These are phyloP conservation scores for Helicoverpa zea DNA, from an alignment of 1,140 invertebrate genomes.

Conservation along the genomic window DNA sequence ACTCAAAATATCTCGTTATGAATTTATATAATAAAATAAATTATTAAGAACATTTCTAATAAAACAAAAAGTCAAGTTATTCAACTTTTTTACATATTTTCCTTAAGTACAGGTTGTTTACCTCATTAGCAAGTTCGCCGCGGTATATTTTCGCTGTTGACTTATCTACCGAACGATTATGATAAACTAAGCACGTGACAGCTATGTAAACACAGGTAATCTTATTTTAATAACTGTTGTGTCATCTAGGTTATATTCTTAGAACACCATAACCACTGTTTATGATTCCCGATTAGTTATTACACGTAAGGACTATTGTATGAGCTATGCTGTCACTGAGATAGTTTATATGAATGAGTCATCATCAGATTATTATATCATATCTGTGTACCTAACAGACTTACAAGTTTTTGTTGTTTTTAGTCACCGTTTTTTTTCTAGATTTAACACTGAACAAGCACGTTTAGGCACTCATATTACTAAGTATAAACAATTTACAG, in stretches of 20 bases:
- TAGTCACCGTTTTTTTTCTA: background rate
- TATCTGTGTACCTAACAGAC: too few relatives aligned
- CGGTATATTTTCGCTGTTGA: background rate
- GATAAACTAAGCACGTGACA: conserved; percentile 18
- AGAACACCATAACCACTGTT: background rate
- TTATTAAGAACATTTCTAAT: too few relatives aligned
- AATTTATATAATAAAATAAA: background rate
- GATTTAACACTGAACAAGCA: background rate
- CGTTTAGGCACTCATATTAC: background rate
- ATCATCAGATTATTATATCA: too few relatives aligned
- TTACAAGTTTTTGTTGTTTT: too few relatives aligned
- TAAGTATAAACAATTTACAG: background rate
- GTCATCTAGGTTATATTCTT: background rate
- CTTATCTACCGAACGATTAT: conserved; percentile 20
- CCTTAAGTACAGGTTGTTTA: background rate
- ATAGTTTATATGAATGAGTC: too few relatives aligned
- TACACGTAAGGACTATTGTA: background rate
- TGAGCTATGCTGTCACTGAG: background rate
- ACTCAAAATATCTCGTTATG: background rate
- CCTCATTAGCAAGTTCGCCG: background rate
- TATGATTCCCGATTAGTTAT: background rate
- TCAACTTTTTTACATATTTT: background rate
- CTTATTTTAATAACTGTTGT: background rate
- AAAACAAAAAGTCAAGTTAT: too few relatives aligned
- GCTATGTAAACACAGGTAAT: conserved; percentile 4